Evolutionary conservation across 1,140 invertebrate species (phyloP).

Genomic region (Drosophila teissieri): DNA sequence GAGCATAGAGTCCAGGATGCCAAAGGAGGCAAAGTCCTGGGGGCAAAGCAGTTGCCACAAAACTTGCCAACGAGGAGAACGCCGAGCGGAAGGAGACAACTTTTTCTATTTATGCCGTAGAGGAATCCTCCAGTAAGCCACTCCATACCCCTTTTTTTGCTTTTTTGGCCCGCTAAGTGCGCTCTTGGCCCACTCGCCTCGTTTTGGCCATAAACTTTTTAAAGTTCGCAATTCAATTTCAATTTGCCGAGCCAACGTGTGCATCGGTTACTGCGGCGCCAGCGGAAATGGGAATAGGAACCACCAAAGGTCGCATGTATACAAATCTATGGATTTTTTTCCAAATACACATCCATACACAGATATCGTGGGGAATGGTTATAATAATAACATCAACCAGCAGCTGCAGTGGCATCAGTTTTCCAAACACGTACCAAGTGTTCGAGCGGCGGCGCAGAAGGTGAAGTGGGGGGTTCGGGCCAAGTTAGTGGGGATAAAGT

Average conservation of each 20-base stretch:
- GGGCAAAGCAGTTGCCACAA: conserved; percentile 51
- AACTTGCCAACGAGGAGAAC: conserved; percentile 33
- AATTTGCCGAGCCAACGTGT: conserved; percentile 56
- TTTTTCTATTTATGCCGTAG: conserved; percentile 31
- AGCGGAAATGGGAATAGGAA: conserved; percentile 45
- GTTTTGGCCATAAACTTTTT: conserved; percentile 75
- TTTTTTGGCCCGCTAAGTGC: conserved; percentile 40
- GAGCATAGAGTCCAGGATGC: neutral
- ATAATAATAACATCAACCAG: conserved; percentile 48
- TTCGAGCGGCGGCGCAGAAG: neutral
- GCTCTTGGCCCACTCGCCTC: conserved; percentile 40
- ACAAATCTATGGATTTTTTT: conserved; percentile 25
- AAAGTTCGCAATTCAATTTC: conserved; percentile 81
- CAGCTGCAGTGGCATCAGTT: conserved; percentile 55
- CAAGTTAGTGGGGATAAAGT: conserved; percentile 28
- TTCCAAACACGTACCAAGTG: conserved; percentile 69
- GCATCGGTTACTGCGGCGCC: conserved; percentile 16
- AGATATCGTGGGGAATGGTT: conserved; percentile 51
- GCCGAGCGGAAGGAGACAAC: conserved; percentile 25
- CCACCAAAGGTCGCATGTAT: conserved; percentile 32
- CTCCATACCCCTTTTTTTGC: conserved; percentile 2
- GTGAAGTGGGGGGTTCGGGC: neutral
- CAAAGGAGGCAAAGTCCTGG: conserved; percentile 10
- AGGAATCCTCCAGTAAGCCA: conserved; percentile 43
- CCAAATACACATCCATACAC: conserved; percentile 36